Conservation (phyloP, 1,140 invertebrate species). For the Oryctes rhinoceros region DNA sequence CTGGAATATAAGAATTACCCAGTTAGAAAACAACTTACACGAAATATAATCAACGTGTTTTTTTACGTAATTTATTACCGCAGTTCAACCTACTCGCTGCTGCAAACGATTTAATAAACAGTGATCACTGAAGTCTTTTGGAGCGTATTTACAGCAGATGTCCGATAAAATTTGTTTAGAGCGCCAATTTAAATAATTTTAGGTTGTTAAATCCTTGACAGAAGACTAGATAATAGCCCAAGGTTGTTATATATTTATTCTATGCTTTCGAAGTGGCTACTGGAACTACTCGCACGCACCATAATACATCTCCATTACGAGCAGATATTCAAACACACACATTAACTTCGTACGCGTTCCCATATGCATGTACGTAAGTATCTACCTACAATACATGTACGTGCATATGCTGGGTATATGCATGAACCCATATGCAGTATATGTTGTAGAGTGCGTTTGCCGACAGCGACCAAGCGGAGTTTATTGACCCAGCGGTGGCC, state of each 20-base stretch:
- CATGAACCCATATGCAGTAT: constrained; percentile 17
- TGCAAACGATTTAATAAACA: background rate
- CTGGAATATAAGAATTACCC: no score
- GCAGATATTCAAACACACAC: background rate
- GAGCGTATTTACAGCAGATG: background rate
- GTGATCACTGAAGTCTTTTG: background rate
- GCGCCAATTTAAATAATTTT: constrained; percentile 15
- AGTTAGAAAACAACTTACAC: no score
- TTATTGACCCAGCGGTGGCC: constrained; percentile 12
- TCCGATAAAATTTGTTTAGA: background rate
- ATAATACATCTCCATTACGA: constrained; percentile 26
- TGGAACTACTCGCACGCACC: constrained; percentile 2
- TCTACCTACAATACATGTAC: background rate
- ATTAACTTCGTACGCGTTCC: background rate
- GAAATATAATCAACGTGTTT: no score
- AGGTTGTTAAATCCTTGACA: constrained; percentile 9
- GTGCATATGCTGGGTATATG: background rate
- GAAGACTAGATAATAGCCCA: constrained; percentile 30
- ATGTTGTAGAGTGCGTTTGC: constrained; percentile 29
- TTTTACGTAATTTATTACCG: no score
- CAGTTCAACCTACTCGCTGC: background rate
- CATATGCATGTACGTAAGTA: constrained; percentile 2
- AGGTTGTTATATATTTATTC: constrained; percentile 15
- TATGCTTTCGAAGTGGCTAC: constrained; percentile 9
- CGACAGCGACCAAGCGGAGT: constrained; percentile 20